Conservation (phyloP, 2,113 vertebrate genomes). For the Platichthys flesus region DNA sequence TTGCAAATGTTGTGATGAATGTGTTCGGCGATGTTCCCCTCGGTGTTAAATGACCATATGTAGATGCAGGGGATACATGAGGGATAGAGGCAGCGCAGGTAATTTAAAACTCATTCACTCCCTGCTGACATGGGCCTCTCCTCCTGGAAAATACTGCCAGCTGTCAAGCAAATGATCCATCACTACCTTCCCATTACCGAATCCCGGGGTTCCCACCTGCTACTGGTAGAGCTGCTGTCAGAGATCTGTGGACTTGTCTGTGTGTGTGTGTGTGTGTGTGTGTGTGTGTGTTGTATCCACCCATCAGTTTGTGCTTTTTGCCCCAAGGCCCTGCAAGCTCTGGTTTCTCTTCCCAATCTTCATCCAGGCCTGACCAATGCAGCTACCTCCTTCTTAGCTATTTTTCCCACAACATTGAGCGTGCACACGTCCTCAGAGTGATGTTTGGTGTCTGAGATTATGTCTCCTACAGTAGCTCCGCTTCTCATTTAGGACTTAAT, state of each 20-base stretch:
- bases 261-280: background rate
- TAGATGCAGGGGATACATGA: background rate
- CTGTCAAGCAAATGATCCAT: conserved; percentile 61
- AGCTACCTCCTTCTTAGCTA: background rate
- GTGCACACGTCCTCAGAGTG: conserved; percentile 4
- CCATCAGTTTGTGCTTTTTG: background rate
- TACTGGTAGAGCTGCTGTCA: conserved; percentile 31
- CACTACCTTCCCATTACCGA: conserved; percentile 65
- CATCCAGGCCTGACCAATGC: conserved; percentile 12
- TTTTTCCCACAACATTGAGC: background rate
- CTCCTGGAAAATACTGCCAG: conserved; percentile 43
- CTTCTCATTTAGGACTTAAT: conserved; percentile 31
- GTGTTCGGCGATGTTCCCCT: background rate
- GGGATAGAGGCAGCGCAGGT: conserved; percentile 37
- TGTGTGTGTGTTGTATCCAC: background rate
- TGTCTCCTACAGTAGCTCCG: rapidly evolving
- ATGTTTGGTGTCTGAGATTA: conserved; percentile 9
- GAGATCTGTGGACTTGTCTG: background rate
- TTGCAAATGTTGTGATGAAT: background rate
- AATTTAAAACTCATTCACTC: conserved; percentile 68
- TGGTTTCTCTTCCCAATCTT: conserved; percentile 1
- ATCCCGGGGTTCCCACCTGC: conserved; percentile 73
- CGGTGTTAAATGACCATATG: background rate
- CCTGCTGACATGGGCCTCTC: conserved; percentile 55
- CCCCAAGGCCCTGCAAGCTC: conserved; percentile 28